Percentiles rank a stretch among this genome's conserved stretches.
These are phyloP conservation scores for Cheilinus undulatus DNA, from an alignment of 2,113 vertebrate genomes.

Conservation along the genomic window DNA sequence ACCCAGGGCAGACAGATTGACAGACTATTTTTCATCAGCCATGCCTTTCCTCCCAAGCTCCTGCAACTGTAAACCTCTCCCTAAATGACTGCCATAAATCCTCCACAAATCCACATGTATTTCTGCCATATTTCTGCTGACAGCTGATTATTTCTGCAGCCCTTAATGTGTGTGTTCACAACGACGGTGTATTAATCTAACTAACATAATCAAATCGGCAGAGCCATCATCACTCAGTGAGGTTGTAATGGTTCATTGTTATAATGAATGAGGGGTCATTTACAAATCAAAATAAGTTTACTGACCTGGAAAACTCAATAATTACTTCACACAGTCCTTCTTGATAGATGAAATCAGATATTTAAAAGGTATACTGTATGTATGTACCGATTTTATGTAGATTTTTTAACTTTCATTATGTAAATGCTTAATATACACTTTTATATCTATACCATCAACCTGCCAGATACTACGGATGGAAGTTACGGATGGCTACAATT, in stretches of 20 bases:
- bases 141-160: conserved; percentile 69
- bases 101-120: conserved; percentile 60
- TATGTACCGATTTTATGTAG: no score
- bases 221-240: conserved; percentile 16
- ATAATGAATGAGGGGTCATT: conserved; percentile 24
- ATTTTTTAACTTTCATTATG: neutral
- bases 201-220: conserved; percentile 42
- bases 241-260: conserved; percentile 27
- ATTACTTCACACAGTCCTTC: neutral
- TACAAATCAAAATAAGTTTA: conserved; percentile 7
- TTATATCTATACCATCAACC: no score
- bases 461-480: no score
- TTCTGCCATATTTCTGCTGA: conserved; percentile 58
- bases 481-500: no score
- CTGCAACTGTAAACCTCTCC: conserved; percentile 61
- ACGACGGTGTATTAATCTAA: conserved; percentile 58
- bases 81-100: conserved; percentile 76
- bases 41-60: conserved; percentile 49
- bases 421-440: no score
- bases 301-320: conserved; percentile 1
- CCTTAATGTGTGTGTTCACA: conserved; percentile 57
- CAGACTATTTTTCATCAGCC: conserved; percentile 74
- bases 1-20: conserved; percentile 70
- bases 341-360: neutral
- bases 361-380: neutral